Base-by-base conservation (phyloP, 1,140 invertebrate genomes). In the Halyomorpha halys region DNA sequence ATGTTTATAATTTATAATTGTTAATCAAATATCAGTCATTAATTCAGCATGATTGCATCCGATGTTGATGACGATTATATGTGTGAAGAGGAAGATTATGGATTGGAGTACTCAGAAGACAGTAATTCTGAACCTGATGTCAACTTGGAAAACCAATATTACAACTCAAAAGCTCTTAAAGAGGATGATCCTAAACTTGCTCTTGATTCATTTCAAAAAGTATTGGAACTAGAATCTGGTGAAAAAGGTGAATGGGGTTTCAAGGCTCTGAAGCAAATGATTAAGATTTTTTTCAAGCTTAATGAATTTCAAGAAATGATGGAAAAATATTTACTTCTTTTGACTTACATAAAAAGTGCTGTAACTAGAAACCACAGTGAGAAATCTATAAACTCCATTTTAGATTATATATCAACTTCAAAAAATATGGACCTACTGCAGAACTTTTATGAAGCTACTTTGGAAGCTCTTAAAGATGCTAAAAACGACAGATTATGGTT, bases 231-330 rank as follows among this genome's bases (percentile, higher is more conserved):
- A 56, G 95, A 98, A 79, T 89, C 90, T 56, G 94, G 93, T 5
- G 95, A 98, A 69, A 99, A 99, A 78, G 97, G 97, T 54, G 97
- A 99, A 82, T 99, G 97, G 97, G 97, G 97, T 0, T 99, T 99
- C 73, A 99, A 98, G 81, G 97, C 97, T 18, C 80, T 99, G 1
- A 99, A 99, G 76, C 97, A 99, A 76, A 99, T 99, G 96, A 98
- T 99, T 54, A 99, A 99, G 82, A 98, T 99, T 63, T 98, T 98
- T 76, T 99, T 99, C 76, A 94, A 93, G 83, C 18, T 21, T 3
- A 54, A 19, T n/a, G 54, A 18, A 19, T 62, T 23, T 47, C 2
- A 21, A 30, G 44, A 49, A 19, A 27, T 27, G 96, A 97, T 99
- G 93, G 79, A 81, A 2, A 82, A 94, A 63, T 99, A 99, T 74